Base-by-base conservation (phyloP, 2,113 vertebrate genomes). In the human (Homo sapiens) region DNA sequence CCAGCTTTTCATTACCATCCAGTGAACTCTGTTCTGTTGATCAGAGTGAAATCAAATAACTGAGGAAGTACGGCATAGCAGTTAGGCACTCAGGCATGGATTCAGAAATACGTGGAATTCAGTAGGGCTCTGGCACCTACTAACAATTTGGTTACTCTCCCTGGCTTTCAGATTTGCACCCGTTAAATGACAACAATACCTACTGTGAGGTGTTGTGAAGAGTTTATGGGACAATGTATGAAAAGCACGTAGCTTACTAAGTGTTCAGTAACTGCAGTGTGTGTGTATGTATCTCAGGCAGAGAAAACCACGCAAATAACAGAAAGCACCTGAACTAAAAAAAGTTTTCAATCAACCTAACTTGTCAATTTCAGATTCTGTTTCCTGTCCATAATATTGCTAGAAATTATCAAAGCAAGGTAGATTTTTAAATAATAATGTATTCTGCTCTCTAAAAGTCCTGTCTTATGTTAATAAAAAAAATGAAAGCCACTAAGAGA, bases 371-470 rank as follows among this genome's bases (percentile, higher is more conserved):
- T 89, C 35, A 84, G 9, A 80, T 64, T 94, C 48, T 50, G 0
- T 87, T 80, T 59, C 40, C 11, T 87, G 48, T 8, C n/a, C 45
- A 35, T 84, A 61, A 40, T 45, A 72, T 35, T 92, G 38, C 57
- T 80, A 91, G 75, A 87, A 61, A 85, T 70, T 87, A 83, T 75
- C 59, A 96, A 95, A 96, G 40, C 68, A 66, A 25, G 25, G 18
- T 40, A 45, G 45, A 85, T 70, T 96, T 93, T 91, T 89, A 95
- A 92, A 78, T 95, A n/a, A 96, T 22, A 80, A 61, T 30, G 13
- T 38, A 8, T 35, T 55, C 68, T 93, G 30, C 93, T 93, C 88
- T 68, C 64, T 92, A 38, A 85, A 96, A 92, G 27, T 84, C 83
- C 17, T 30, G 50, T 78, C 57, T 90, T 57, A 50, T 75, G 38